Conservation (phyloP, 2,888 invertebrate species). For the Drosophila acutilabella region DNA sequence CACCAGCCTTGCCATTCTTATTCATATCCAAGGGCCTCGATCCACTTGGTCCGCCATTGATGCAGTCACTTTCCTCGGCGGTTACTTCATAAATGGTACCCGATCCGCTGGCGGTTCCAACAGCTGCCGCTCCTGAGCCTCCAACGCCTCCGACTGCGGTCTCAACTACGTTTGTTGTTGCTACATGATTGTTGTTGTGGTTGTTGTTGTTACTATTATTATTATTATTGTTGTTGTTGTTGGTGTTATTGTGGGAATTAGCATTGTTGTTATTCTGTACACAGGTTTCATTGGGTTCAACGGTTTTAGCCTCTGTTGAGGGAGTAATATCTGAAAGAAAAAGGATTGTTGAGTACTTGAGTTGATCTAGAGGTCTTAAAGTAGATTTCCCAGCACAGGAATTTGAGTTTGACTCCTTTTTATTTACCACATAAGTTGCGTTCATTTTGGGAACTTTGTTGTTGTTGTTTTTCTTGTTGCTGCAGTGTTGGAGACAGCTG, state of each 20-base stretch:
- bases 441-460: conserved; percentile 76
- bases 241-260: conserved; percentile 59
- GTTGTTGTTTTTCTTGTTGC: conserved; percentile 33
- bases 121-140: conserved; percentile 17
- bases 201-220: conserved; percentile 55
- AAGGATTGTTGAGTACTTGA: too few species aligned
- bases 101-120: conserved; percentile 24
- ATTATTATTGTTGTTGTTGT: conserved; percentile 48
- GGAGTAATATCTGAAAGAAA: conserved; percentile 69
- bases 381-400: too few species aligned
- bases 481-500: conserved; percentile 26
- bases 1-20: conserved; percentile 76
- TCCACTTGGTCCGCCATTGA: conserved; percentile 57
- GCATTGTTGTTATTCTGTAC: conserved; percentile 69
- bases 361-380: too few species aligned
- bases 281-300: conserved; percentile 77
- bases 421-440: conserved; percentile 74
- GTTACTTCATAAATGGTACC: conserved; percentile 76
- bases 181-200: conserved; percentile 55
- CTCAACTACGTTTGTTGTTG: conserved; percentile 32
- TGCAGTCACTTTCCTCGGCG: conserved; percentile 79
- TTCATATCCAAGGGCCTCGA: conserved; percentile 81
- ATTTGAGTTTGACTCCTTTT: too few species aligned
- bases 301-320: conserved; percentile 75
- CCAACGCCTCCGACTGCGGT: conserved; percentile 9